Evolutionary conservation across 2,113 vertebrate species (phyloP), one percentile per base, ranked within the genome.

Genomic region (Scolopax mira): DNA sequence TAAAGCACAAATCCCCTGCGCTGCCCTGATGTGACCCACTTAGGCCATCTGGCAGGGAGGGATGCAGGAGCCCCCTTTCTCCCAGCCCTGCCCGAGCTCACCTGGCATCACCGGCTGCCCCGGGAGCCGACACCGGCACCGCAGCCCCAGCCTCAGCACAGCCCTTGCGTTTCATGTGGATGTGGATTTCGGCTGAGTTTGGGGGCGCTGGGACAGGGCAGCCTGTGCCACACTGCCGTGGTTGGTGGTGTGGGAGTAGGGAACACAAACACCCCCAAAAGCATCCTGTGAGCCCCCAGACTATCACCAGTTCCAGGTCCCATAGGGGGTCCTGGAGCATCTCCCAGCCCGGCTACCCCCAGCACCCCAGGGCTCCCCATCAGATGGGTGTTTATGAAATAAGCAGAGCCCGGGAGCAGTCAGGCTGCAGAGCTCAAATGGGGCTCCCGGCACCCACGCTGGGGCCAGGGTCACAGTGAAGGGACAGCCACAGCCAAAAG

Each of bases 1-100:
- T 98, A 98, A 98, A 64, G 90, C 75, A 49, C 81, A 97, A 96
- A 97, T 96, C 94, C 96, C 93, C 88, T 48, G 85, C 81, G 16
- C 95, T 97, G 97, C 97, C 97, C 97, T 39, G 81, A 66, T 93
- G 95, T 97, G 97, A 97, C 97, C 97, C 97, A 97, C 81, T 97
- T 96, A 97, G 94, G 66, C 97, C 98, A 98, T 98, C 98, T 98
- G 98, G 97, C 97, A 93, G 88, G 67, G 54, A 85, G 81, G 58
- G 94, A 92, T 55, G 82, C 86, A 54, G 88, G 61, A 95, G 79
- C 86, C 79, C 81, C 69, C 90, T 91, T 69, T 90, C 78, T 54
- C 81, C 65, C 82, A 22, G 78, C 42, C 3, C 79, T 31, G 55
- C 49, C 4, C 4, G 31, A 7, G 14, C 66, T 92, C 52, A 7